Base-by-base conservation (phyloP, 1,140 invertebrate species). In the Charaxes varanes region DNA sequence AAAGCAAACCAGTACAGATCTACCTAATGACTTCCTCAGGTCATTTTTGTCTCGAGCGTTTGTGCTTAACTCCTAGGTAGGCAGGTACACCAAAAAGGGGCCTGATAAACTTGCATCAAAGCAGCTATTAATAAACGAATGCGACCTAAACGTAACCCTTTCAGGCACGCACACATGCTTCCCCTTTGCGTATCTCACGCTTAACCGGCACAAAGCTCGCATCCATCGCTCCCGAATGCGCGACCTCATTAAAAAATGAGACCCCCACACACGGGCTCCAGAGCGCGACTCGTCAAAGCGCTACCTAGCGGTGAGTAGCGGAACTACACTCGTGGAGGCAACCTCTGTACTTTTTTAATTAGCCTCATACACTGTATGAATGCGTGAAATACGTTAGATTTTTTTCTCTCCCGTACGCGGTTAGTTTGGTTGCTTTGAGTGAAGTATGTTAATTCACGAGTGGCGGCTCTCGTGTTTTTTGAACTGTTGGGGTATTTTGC, bases 261-360 rank as follows among this genome's bases (percentile, higher is more conserved):
- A 73, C 62, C 49, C 54, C 42, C 62, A 63, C 70, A 66, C 53
- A 51, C 46, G 57, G 48, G 37, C 61, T 56, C 64, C 66, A 73
- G 68, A 73, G 70, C 56, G 55, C 53, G 56, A 61, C 58, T 60
- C 57, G 70, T 77, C 76, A 77, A 77, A 81, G 67, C 73, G 72
- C 70, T 59, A 61, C 70, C 70, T 71, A 62, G 58, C 62, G 72
- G 71, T 53, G 74, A 79, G 74, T 79, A 79, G 78, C 71, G 58
- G 65, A 72, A 82, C 78, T 71, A 70, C 71, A 45, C 76, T 83
- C 67, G 67, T 65, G 60, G 49, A 80, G 54, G 59, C 74, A 82
- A 47, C 65, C 73, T 76, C 73, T 78, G 76, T 82, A 68, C 71
- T 71, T 77, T 82, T 82, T 82, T 82, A 80, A 83, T 83, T 83